Evolutionary conservation across 2,113 vertebrate genomes (phyloP).

Genomic region (Neoarius graeffei): DNA sequence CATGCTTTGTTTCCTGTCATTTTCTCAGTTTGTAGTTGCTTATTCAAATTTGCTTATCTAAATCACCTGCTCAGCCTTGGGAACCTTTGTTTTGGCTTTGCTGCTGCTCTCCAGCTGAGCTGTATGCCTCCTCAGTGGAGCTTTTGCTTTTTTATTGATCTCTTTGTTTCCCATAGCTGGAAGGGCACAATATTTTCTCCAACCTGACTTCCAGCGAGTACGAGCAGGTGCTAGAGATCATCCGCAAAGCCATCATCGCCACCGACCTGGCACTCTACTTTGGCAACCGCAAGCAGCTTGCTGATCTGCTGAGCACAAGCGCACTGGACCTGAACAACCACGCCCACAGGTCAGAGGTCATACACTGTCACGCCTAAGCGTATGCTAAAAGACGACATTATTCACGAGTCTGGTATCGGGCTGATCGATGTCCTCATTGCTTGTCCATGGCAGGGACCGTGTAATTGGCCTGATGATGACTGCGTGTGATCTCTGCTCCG

Average conservation of each 20-base stretch:
- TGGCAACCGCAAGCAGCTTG: constrained; percentile 92
- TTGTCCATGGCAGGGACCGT: constrained; percentile 83
- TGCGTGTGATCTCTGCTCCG: constrained; percentile 96
- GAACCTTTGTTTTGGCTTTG: constrained; percentile 32
- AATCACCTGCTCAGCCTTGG: constrained; percentile 8
- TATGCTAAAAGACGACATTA: not conserved
- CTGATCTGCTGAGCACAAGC: constrained; percentile 81
- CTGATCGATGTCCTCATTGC: not conserved
- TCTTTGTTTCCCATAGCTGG: constrained; percentile 92
- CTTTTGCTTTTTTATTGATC: constrained; percentile 82
- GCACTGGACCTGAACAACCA: constrained; percentile 90
- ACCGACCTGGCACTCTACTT: constrained; percentile 98
- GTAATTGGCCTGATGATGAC: constrained; percentile 99
- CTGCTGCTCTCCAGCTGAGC: constrained; percentile 63
- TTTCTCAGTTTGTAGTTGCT: not conserved
- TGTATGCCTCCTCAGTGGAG: constrained; percentile 74
- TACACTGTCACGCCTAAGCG: not conserved
- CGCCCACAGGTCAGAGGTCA: constrained; percentile 82
- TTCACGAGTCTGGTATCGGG: not conserved
- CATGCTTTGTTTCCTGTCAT: not conserved
- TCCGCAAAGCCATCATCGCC: constrained; percentile 98
- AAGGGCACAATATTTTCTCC: constrained; percentile 99
- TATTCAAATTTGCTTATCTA: not conserved
- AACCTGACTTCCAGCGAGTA: constrained; percentile 96
- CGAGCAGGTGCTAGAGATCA: constrained; percentile 97